Evolutionary conservation across 2,113 vertebrate genomes (phyloP), one percentile per base, ranked within the genome.

Genomic region (Cromileptes altivelis): DNA sequence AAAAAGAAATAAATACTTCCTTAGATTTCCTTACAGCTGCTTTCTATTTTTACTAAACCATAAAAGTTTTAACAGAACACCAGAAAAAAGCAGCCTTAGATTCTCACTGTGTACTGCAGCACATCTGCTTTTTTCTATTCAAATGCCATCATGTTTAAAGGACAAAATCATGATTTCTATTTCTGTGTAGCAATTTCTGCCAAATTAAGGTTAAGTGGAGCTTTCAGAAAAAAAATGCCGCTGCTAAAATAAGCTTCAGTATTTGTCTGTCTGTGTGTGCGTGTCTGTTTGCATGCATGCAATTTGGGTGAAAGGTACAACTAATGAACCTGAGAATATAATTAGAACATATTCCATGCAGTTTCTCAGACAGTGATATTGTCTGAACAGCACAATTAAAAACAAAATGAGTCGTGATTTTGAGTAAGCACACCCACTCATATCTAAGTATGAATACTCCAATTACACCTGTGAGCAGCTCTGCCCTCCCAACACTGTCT

Each of bases 301-400:
- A 14, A 45, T 71, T 23, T 75, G 19, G 6, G 30, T 53, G 40
- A 69, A 69, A 81, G 81, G 68, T 76, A 21, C 73, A 75, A 45
- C 77, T 67, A 78, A 77, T 77, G 52, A 81, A 86, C 61, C 76
- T 86, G 50, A 61, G 80, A 86, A 62, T 83, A 68, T 82, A 84
- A 85, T 84, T 86, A 83, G 64, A 85, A 73, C 56, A 58, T 45
- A 69, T 86, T 85, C 25, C 27, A 21, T 67, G 57, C 50, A 67
- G 69, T 76, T 82, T 80, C 57, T 83, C 61, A 73, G 37, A 37
- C 21, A 49, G 65, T 70, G 57, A 86, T 85, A 73, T 82, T 81
- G 78, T 88, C 75, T 80, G 82, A 64, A 82, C 63, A 74, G 73
- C 52, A 57, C 81, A 90, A 75, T 85, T 89, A 80, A 86, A 87